Base-by-base conservation (phyloP, 2,888 invertebrate species). In the Aporophyla nigra region DNA sequence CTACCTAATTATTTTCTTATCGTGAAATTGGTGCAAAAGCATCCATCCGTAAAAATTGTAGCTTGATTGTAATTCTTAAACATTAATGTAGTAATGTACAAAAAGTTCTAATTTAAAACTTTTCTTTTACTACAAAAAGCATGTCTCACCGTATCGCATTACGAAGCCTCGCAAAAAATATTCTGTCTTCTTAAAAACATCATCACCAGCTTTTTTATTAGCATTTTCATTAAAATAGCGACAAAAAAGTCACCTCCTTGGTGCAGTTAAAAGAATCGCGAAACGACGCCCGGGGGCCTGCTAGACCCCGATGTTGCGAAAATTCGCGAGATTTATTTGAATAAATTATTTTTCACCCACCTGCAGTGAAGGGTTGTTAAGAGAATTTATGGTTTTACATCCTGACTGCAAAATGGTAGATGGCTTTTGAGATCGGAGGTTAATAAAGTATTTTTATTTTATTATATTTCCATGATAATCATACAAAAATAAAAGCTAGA, bases 301-400 rank as follows among this genome's bases (percentile, higher is more conserved):
- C 90, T 94, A 92, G 85, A 91, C 85, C 86, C 75, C 87, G 87
- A 87, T 89, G 90, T 91, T 92, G 91, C 91, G 93, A 94, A 94
- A 94, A 94, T 93, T 93, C 90, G 82, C 86, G 89, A 95, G 96
- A 96, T 96, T 96, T 96, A 96, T 96, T 93, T 94, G 95, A 96
- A 96, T 96, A 96, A 96, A 96, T 96, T 95, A 96, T 95, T 93
- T 94, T 93, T 90, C 86, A 93, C 90, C 93, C 92, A 95, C 95
- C 95, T 96, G 95, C 93, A 95, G 90, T 94, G 95, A 96, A 96
- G 96, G 96, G 96, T 96, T 96, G 93, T 90, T 93, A 90, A 86
- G 90, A 87, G 82, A 90, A 95, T 95, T 95, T 95, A 95, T 95
- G 89, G 88, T 91, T 91, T 91, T 90, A 91, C 88, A 87, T 88